Conservation (phyloP, 2,888 invertebrate species). For the Augiades crinisus region DNA sequence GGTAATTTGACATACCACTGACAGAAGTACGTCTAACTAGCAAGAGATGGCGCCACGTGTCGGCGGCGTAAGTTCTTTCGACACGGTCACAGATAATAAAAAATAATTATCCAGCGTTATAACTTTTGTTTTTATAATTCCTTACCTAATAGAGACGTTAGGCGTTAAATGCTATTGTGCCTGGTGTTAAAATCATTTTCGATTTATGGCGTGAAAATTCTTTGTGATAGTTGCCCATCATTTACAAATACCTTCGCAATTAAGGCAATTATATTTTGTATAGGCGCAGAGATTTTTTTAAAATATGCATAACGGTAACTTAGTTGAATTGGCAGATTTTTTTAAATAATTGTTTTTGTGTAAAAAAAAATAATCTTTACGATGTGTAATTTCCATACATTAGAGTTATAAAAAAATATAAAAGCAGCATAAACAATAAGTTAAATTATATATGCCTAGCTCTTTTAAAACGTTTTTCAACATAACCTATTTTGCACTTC, state of each 20-base stretch:
- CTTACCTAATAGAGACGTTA: slow-evolving; percentile 45
- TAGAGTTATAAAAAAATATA: too few species aligned
- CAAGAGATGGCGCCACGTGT: slow-evolving; percentile 60
- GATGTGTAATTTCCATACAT: too few species aligned
- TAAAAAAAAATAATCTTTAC: too few species aligned
- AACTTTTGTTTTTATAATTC: slow-evolving; percentile 28
- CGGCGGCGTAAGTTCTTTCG: slow-evolving; percentile 46
- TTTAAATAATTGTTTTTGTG: too few species aligned
- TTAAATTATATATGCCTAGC: too few species aligned
- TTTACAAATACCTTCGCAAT: slow-evolving; percentile 12
- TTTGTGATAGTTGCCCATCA: slow-evolving; percentile 9
- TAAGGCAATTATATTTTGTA: slow-evolving; percentile 6
- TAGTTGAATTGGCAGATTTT: too few species aligned
- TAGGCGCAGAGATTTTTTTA: neutral
- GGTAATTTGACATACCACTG: slow-evolving; percentile 14
- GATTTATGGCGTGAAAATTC: slow-evolving; percentile 33
- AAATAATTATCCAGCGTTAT: slow-evolving; percentile 34
- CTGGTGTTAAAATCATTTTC: slow-evolving; percentile 36
- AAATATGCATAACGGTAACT: neutral
- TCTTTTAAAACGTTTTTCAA: too few species aligned
- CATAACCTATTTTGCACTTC: too few species aligned
- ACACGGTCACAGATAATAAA: slow-evolving; percentile 54
- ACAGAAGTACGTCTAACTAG: slow-evolving; percentile 38
- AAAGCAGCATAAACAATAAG: too few species aligned
- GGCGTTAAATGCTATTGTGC: slow-evolving; percentile 32